Conservation (phyloP, 2,797 vertebrate species). For the Chloroceryle inda region DNA sequence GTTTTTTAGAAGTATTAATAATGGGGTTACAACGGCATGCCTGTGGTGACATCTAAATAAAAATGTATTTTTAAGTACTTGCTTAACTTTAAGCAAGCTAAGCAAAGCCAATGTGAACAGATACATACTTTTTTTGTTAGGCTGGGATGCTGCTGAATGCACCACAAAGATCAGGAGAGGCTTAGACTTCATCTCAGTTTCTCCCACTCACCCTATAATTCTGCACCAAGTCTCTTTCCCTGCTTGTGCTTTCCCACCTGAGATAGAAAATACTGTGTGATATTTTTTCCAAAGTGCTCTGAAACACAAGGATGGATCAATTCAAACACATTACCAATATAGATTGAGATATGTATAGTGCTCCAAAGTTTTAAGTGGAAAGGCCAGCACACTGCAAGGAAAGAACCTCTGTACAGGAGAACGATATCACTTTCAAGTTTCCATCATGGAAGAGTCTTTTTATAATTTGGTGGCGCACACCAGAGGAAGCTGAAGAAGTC, state of each 20-base stretch:
- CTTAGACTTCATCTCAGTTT: not conserved
- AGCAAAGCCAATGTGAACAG: not conserved
- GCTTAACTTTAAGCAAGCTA: not conserved
- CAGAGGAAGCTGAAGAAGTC: not conserved
- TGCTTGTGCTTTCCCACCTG: rapidly evolving
- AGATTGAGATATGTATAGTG: not conserved
- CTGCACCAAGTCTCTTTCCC: not conserved
- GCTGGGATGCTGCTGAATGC: not conserved
- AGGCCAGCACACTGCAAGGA: not conserved
- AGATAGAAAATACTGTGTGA: not conserved
- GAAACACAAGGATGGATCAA: not conserved
- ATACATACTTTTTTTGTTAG: not conserved
- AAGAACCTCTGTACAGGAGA: not conserved
- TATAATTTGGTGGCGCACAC: not conserved
- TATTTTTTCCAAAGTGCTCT: not conserved
- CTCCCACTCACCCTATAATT: not conserved
- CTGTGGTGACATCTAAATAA: not conserved
- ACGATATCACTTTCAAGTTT: not conserved
- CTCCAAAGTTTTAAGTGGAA: not conserved
- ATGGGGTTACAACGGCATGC: not conserved
- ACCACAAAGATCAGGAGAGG: not conserved
- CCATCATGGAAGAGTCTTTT: not conserved
- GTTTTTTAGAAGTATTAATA: not conserved
- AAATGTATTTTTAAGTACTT: not conserved
- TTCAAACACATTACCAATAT: rapidly evolving